Percentiles rank a stretch among this genome's conserved stretches.
Conservation (phyloP, 2,113 vertebrate species). For the Donacobius atricapilla region DNA sequence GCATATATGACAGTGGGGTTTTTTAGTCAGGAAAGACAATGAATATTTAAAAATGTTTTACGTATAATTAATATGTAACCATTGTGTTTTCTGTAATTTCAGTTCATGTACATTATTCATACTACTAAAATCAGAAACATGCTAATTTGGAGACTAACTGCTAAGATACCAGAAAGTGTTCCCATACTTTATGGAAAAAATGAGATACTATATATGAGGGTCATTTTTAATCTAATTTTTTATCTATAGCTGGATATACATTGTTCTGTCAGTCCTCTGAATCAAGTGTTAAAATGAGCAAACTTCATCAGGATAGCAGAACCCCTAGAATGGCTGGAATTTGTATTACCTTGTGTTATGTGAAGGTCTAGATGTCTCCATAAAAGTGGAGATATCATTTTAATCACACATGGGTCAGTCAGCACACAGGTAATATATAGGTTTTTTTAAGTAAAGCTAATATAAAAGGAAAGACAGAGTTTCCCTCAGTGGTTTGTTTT, state of each 20-base stretch:
- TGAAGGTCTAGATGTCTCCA: not conserved
- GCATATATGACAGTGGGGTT: not conserved
- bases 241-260: not conserved
- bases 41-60: not conserved
- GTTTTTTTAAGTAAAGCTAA: not conserved
- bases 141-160: not conserved
- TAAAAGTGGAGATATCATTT: not conserved
- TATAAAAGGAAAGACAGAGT: not conserved
- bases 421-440: not conserved
- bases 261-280: not conserved
- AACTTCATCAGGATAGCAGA: not conserved
- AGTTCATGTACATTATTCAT: not conserved
- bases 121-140: not conserved
- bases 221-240: not conserved
- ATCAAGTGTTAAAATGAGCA: not conserved
- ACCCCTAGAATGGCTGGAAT: not conserved
- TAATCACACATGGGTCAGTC: not conserved
- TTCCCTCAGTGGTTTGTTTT: not conserved
- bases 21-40: not conserved
- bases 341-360: not conserved
- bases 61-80: not conserved
- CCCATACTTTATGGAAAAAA: not conserved
- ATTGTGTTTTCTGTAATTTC: not conserved
- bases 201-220: accelerated
- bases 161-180: not conserved